These are phyloP conservation scores for Habrosyne pyritoides DNA, from an alignment of 2,888 invertebrate genomes.

Conservation along the genomic window DNA sequence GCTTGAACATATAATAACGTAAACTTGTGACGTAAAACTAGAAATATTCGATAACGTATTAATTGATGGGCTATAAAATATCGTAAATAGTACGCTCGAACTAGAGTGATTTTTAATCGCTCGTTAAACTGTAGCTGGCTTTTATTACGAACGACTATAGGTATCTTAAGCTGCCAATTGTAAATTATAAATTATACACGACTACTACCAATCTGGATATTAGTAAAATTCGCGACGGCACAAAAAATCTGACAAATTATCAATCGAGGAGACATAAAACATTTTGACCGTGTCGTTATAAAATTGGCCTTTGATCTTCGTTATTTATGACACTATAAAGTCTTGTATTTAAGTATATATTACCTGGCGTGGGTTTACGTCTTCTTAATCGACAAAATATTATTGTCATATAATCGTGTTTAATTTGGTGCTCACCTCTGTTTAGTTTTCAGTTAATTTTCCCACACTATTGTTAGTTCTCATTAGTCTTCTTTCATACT, in stretches of 20 bases:
- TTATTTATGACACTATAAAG: slow-evolving; percentile 32
- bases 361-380: slow-evolving; percentile 19
- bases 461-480: neutral
- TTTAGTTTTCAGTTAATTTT: neutral
- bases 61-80: slow-evolving; percentile 55
- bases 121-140: slow-evolving; percentile 46
- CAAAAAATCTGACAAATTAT: slow-evolving; percentile 10
- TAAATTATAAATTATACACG: slow-evolving; percentile 14
- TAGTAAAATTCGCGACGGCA: neutral
- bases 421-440: neutral
- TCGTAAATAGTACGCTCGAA: slow-evolving; percentile 40
- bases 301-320: slow-evolving; percentile 26
- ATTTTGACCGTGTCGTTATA: slow-evolving; percentile 16
- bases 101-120: slow-evolving; percentile 57
- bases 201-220: neutral
- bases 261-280: slow-evolving; percentile 11
- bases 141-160: slow-evolving; percentile 37
- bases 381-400: slow-evolving; percentile 21
- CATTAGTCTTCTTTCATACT: neutral
- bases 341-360: slow-evolving; percentile 29
- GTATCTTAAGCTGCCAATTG: slow-evolving; percentile 25
- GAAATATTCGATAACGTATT: slow-evolving; percentile 43
- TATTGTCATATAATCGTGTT: slow-evolving; percentile 3
- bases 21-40: slow-evolving; percentile 27
- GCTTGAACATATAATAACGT: slow-evolving; percentile 15